Base-by-base conservation (phyloP, 2,113 vertebrate genomes). In the Gyps fulvus region DNA sequence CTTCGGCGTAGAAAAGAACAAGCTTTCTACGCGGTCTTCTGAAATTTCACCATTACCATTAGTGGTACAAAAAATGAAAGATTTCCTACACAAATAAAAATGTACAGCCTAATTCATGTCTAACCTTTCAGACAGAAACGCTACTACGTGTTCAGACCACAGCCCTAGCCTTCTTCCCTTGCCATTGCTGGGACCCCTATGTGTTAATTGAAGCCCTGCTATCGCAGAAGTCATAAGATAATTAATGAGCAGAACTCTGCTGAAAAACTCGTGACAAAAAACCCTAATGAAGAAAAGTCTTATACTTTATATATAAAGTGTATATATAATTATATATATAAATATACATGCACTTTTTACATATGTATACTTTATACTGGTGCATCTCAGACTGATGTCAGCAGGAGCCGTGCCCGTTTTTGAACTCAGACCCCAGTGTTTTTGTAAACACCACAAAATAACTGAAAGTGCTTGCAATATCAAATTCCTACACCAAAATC, bases 81-180 rank as follows among this genome's bases (percentile, higher is more conserved):
- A 21, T 57, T 58, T 79, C 32, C 42, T 40, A 25, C 21, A 36
- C 11, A 87, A 93, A 80, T 45, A 47, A 71, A 80, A 78, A 16
- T 0, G 5, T 40, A 66, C 40, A 92, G 71, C 25, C 29, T 25
- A 70, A 65, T 63, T 74, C 20, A 23, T 7, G 18, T 47, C 61
- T 49, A 40, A 43, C 23, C 27, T 80, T 78, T 54, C 54, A 65
- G 71, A 42, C 11, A 63, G 54, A 85, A 85, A 76, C 11, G 26
- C 25, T 10, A 20, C 17, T 6, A 3, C 0, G 0, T n/a, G 40
- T 49, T 43, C n/a, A 66, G 36, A 65, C 27, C n/a, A 29, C 0
- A 0, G 67, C 43, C 29, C 45, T 7, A 27, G 69, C 9, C 19
- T 32, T 59, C 67, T 66, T 61, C 36, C 13, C 73, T 23, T 52